Evolutionary conservation across 2,113 vertebrate species (phyloP), one percentile per base, ranked within the genome.

Genomic region (Scytalopus superciliaris): DNA sequence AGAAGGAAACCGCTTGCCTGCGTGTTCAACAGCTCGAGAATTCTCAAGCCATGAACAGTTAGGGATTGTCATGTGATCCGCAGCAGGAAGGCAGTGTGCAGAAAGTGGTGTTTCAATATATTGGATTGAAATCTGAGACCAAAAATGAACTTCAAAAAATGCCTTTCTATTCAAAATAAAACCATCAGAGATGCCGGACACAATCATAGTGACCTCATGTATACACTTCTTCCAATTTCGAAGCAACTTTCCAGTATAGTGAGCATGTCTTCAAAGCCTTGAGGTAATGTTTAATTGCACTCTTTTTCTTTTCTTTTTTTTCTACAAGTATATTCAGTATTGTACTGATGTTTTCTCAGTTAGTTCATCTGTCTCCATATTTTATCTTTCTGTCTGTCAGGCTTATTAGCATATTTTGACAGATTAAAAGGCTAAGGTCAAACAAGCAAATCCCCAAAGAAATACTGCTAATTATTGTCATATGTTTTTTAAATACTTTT

Each of bases 381-480:
- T 98, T 97, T 97, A 97, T 98, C 96, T 97, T 95, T 96, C 97
- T 97, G 94, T 97, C 96, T 97, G 95, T 96, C 91, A 96, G 95
- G 83, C 96, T 95, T 94, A 98, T 98, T 97, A 97, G 97, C 97
- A 98, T 97, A 97, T 90, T 97, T 96, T 97, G 97, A 97, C 97
- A 98, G 97, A 98, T 98, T 98, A 98, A 98, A 98, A 98, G 97
- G 94, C 97, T 97, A 97, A 97, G 97, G 98, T 98, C 98, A 98
- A 98, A 97, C 96, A 95, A 98, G 96, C 96, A 98, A 98, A 89
- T 96, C 97, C 97, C 98, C 92, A 87, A 97, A 98, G 98, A 98
- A 98, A 97, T 97, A 86, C 95, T 93, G 95, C 96, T 98, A 98
- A 98, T 98, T 98, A 97, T 97, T 98, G 95, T 98, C 97, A 97